Conservation (phyloP, 2,888 invertebrate genomes). For the Orthosia incerta region DNA sequence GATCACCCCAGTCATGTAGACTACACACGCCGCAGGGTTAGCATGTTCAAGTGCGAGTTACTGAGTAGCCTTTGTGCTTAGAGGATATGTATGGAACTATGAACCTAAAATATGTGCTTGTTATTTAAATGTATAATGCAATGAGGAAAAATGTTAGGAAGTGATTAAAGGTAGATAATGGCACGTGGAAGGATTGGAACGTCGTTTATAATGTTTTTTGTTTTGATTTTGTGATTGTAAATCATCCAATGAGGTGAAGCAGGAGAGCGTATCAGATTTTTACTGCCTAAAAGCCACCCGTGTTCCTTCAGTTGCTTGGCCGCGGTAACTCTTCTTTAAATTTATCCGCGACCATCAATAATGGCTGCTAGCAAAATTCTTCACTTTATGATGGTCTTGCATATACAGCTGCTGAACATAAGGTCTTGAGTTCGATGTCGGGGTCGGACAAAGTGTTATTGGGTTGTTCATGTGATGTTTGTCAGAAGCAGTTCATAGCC, state of each 20-base stretch:
- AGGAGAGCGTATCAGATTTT: too few relatives aligned
- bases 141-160: not conserved
- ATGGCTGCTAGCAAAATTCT: not conserved
- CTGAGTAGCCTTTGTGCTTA: conserved; percentile 34
- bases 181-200: too few relatives aligned
- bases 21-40: conserved; percentile 31
- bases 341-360: not conserved
- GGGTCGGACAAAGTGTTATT: not conserved
- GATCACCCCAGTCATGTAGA: conserved; percentile 25
- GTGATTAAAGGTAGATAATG: not conserved
- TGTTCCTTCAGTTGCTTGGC: too few relatives aligned
- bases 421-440: not conserved
- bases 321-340: too few relatives aligned
- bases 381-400: not conserved
- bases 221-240: too few relatives aligned
- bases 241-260: too few relatives aligned
- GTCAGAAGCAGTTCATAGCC: not conserved
- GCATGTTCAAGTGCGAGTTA: conserved; percentile 14
- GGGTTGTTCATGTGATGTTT: not conserved
- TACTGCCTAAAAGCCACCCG: too few relatives aligned
- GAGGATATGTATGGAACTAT: not conserved
- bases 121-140: not conserved
- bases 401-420: not conserved
- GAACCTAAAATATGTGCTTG: not conserved
- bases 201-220: too few relatives aligned